Percentiles rank a stretch among this genome's conserved stretches.
Evolutionary conservation across 2,797 vertebrate species (phyloP).

Genomic region (Crenuchus spilurus): DNA sequence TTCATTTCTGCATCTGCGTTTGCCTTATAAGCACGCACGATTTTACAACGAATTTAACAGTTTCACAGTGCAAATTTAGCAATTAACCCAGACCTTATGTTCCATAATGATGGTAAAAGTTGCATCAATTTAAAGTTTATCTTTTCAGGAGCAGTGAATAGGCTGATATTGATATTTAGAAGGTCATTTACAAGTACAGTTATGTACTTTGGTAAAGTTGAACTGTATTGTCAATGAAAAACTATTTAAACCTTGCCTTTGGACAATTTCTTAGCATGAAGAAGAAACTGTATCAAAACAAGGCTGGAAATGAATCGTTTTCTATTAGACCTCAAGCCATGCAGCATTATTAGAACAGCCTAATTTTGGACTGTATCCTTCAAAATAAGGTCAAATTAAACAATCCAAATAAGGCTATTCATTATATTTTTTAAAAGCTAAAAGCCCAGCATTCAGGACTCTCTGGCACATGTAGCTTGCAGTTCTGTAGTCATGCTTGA

Average conservation of each 20-base stretch:
- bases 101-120: not conserved
- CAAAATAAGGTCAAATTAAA: too few species aligned
- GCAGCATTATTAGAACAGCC: not conserved
- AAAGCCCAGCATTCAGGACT: not conserved
- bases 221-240: not conserved
- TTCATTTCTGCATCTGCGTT: slow-evolving; percentile 12
- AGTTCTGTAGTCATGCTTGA: slow-evolving; percentile 2
- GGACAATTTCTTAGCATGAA: not conserved
- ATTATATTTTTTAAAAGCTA: not conserved
- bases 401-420: too few species aligned
- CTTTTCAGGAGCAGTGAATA: not conserved
- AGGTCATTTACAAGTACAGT: not conserved
- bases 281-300: not conserved
- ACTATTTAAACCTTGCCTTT: not conserved
- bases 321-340: not conserved
- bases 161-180: not conserved
- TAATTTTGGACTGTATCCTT: not conserved
- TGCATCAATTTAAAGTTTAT: not conserved
- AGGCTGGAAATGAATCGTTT: not conserved
- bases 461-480: slow-evolving; percentile 9
- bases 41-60: not conserved
- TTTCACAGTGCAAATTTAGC: not conserved
- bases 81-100: not conserved
- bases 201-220: not conserved
- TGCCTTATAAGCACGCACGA: not conserved